Conservation (phyloP, 2,888 invertebrate genomes). For the Tipula confusa region DNA sequence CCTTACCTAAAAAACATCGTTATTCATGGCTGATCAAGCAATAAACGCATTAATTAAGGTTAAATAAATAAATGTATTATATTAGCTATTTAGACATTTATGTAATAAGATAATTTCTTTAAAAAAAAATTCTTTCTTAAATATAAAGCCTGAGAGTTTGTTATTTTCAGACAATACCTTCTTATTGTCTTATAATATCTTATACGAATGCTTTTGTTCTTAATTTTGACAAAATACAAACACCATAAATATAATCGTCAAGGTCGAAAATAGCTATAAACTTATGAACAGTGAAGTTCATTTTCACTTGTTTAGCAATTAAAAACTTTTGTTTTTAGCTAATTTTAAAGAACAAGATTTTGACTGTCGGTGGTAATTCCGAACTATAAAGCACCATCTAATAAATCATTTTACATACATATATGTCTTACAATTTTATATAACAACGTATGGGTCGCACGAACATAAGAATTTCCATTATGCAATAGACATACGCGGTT, state of each 20-base stretch:
- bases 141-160: not conserved
- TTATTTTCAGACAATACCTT: not conserved
- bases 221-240: too few relatives aligned
- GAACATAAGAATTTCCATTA: not conserved
- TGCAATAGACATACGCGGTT: not conserved
- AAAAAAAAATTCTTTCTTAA: not conserved
- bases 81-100: not conserved
- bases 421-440: too few relatives aligned
- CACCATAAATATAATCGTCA: not conserved
- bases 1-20: not conserved
- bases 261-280: not conserved
- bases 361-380: too few relatives aligned
- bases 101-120: not conserved
- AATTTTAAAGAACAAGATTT: too few relatives aligned
- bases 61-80: not conserved
- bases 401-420: too few relatives aligned
- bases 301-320: not conserved
- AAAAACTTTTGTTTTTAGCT: too few relatives aligned
- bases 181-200: not conserved
- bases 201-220: not conserved
- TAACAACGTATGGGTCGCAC: not conserved
- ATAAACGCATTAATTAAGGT: not conserved
- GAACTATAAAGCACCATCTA: too few relatives aligned
- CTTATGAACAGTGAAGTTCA: not conserved
- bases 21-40: not conserved